Evolutionary conservation across 2,113 vertebrate species (phyloP), one percentile per base, ranked within the genome.

Genomic region (Lophochroa leadbeateri): DNA sequence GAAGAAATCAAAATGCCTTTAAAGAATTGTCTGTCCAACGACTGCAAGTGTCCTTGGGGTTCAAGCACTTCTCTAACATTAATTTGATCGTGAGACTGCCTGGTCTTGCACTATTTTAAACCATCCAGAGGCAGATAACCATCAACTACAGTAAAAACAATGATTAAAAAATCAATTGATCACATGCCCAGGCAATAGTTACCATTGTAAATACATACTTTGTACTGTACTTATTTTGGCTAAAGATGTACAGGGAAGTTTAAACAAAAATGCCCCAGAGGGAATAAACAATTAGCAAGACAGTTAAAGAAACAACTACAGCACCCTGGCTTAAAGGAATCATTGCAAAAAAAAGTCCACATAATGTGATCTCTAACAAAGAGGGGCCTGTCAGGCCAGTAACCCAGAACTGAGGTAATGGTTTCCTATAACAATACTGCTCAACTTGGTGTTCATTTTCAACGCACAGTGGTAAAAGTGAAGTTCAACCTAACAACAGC

Each of bases 401-500:
- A 81, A 90, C 72, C n/a, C 64, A 84, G 58, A 64, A 83, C 60
- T 37, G 55, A 92, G 49, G 57, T 29, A 47, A 69, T 86, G 84
- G 86, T 89, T 96, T 96, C 80, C 65, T 50, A 55, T 82, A 90
- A 78, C 72, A 68, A 33, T 52, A n/a, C 60, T 65, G 28, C 67
- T 82, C n/a, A 25, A 76, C 61, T 83, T 60, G 57, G 35, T 84
- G n/a, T 68, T 97, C 76, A 63, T 95, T 96, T 97, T 90, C 86
- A 96, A 46, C 47, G 17, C 75, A 60, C 44, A 74, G 63, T 68
- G 79, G 67, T 82, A 85, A 94, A 58, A 94, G 35, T 69, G 63
- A 96, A 88, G 94, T 82, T 85, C 65, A 91, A 7, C 82, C 78
- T 95, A 96, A 94, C 64, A 94, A 41, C 80, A 86, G 92, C 94